Evolutionary conservation across 2,797 vertebrate genomes (phyloP), one percentile per base, ranked within the genome.

Genomic region (Pempheris klunzingeri): DNA sequence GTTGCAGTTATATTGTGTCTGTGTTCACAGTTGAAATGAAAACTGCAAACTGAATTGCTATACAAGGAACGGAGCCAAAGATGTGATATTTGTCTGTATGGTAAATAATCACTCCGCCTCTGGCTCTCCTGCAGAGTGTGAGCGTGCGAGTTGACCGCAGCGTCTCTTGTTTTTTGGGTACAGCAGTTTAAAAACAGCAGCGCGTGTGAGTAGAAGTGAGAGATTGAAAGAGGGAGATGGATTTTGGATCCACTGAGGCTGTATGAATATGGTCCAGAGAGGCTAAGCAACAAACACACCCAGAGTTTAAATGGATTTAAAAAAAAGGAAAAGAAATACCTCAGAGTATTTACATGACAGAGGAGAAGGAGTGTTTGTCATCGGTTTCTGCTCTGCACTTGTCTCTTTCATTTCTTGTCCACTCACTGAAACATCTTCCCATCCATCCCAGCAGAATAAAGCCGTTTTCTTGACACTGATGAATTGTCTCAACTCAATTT

Each of bases 241-340:
- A 57, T 71, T 81, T 73, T 36, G 55, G 61, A 76, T 86, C 65
- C 70, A 74, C 62, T 63, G 55, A 84, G 80, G 77, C 92, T 92
- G 92, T 88, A 60, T 93, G 91, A 90, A 86, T 72, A 69, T 68
- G 90, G 86, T 90, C 92, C 92, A 87, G 54, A 75, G 81, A 93
- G 86, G 88, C 93, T 93, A 92, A 93, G 85, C 91, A 93, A 94
- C 92, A 93, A 94, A 95, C 92, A 95, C 92, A 93, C 89, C 68
- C 86, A 94, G 90, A 93, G 83, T 91, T 93, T 81, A 87, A 94
- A 94, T 83, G 85, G 87, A 87, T 78, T 78, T 36, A 49, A 71
- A 82, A 84, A 85, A 59, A 53, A 58, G 52, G 55, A 77, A 81
- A 85, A 74, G 26, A 69, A 77, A 82, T 83, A 78, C 47, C 78